Conservation (phyloP, 37 sponge, comb jelly and placozoan genomes). For the Lycopodina hypogea region DNA sequence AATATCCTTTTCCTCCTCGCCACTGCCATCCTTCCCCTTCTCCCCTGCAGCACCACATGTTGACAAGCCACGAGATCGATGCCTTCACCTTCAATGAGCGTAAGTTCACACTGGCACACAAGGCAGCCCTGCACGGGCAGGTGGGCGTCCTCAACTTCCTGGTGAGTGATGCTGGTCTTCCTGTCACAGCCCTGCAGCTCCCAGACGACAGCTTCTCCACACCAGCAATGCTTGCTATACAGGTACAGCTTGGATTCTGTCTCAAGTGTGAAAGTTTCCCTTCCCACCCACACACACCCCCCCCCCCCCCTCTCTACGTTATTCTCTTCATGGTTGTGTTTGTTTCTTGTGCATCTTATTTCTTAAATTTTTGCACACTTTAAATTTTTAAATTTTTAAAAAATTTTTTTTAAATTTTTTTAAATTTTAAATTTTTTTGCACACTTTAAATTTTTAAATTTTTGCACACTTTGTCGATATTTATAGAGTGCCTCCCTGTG, state of each 20-base stretch:
- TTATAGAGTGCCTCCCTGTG: no score
- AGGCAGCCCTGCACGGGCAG: slow-evolving; percentile 56
- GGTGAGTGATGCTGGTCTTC: slow-evolving; percentile 26
- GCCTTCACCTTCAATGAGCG: slow-evolving; percentile 31
- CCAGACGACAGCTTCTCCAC: slow-evolving; percentile 59
- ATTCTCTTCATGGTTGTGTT: no score
- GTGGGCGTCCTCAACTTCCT: slow-evolving; percentile 40
- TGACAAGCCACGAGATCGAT: slow-evolving; percentile 40
- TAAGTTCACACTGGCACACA: slow-evolving; percentile 61
- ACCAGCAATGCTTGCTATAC: slow-evolving; percentile 73
- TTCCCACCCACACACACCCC: no score
- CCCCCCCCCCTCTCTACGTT: no score
- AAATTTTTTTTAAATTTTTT: no score
- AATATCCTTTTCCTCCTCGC: background rate
- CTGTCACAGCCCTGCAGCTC: slow-evolving; percentile 34
- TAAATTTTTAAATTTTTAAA: no score
- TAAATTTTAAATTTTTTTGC: no score
- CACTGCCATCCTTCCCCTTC: background rate
- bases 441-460: no score
- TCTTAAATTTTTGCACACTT: no score
- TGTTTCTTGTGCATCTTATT: no score
- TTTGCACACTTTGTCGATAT: no score
- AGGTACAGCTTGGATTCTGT: no score
- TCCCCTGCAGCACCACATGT: slow-evolving; percentile 46
- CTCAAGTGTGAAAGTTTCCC: background rate